Conservation (phyloP, 2,797 vertebrate species). For the Anabas testudineus region DNA sequence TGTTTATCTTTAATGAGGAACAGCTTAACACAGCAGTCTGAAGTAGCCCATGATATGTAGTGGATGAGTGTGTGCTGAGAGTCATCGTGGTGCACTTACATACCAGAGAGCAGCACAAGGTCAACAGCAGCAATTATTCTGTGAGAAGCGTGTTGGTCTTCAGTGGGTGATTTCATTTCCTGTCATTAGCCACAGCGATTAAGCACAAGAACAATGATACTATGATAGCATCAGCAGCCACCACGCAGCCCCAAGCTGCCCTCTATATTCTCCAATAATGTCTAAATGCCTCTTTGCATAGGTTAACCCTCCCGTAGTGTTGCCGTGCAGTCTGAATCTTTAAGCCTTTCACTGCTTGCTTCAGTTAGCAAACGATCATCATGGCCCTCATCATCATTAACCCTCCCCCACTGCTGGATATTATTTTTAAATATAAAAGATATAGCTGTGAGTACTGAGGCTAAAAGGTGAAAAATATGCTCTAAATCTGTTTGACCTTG, state of each 20-base stretch:
- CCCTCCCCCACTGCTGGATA: too few species aligned
- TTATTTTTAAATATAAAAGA: neutral
- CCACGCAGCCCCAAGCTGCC: conserved; percentile 51
- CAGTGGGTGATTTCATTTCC: conserved; percentile 77
- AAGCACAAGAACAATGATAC: conserved; percentile 71
- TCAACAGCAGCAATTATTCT: conserved; percentile 77
- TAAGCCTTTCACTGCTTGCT: conserved; percentile 3
- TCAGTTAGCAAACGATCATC: conserved; percentile 29
- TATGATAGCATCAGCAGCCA: conserved; percentile 64
- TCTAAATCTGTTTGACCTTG: neutral
- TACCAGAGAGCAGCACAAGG: conserved; percentile 66
- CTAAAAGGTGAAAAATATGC: neutral
- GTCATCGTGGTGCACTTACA: conserved; percentile 41
- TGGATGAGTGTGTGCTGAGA: conserved; percentile 47
- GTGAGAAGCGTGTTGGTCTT: conserved; percentile 66
- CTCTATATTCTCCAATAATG: conserved; percentile 22
- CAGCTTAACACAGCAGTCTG: conserved; percentile 38
- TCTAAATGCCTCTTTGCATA: conserved; percentile 36
- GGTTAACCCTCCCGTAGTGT: conserved; percentile 26
- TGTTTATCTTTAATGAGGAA: conserved; percentile 32
- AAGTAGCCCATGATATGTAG: conserved; percentile 17
- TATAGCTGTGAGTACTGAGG: neutral
- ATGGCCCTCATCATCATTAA: neutral
- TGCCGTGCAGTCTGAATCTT: conserved; percentile 11
- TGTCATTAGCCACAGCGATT: conserved; percentile 80